phyloP scores from a whole-genome alignment of 2,888 invertebrate species.

The Suillia variegata region DNA sequence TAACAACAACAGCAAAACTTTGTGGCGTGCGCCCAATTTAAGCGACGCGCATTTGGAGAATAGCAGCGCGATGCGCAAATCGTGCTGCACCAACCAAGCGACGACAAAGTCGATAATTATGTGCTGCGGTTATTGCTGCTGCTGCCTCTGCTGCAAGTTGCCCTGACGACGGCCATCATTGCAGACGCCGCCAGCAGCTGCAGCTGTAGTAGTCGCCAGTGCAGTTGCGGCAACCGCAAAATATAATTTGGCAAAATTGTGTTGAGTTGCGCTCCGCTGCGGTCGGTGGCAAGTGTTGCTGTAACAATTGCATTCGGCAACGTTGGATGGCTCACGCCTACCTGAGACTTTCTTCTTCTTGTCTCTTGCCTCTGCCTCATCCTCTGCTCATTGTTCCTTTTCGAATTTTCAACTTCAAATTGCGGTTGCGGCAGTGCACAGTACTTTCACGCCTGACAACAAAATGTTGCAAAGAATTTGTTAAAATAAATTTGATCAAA shows the following conservation, averaged over 20 bases:
- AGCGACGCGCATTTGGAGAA: background rate
- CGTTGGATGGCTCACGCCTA: background rate
- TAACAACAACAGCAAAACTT: background rate
- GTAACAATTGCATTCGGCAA: slow-evolving; percentile 2
- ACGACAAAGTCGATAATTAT: background rate
- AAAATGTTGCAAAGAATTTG: too few relatives aligned
- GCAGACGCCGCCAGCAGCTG: background rate
- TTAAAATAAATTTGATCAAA: too few relatives aligned
- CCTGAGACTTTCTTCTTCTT: background rate
- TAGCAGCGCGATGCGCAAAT: background rate
- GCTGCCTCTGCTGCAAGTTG: too few relatives aligned
- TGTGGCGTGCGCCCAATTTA: background rate
- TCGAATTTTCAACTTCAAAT: too few relatives aligned
- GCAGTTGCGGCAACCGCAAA: background rate
- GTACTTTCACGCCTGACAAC: background rate
- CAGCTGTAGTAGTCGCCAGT: background rate
- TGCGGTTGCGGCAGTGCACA: background rate
- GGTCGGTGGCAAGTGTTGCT: slow-evolving; percentile 11
- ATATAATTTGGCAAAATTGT: slow-evolving; percentile 13
- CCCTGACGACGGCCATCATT: background rate
- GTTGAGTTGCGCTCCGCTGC: background rate
- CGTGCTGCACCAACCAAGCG: background rate
- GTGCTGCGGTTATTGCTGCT: background rate
- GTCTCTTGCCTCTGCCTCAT: background rate
- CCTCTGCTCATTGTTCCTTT: background rate